A percentile compares a stretch with the other conserved stretches of the same genome.
phyloP scores from a whole-genome alignment of 2,797 vertebrate genomes.

The Mus caroli region DNA sequence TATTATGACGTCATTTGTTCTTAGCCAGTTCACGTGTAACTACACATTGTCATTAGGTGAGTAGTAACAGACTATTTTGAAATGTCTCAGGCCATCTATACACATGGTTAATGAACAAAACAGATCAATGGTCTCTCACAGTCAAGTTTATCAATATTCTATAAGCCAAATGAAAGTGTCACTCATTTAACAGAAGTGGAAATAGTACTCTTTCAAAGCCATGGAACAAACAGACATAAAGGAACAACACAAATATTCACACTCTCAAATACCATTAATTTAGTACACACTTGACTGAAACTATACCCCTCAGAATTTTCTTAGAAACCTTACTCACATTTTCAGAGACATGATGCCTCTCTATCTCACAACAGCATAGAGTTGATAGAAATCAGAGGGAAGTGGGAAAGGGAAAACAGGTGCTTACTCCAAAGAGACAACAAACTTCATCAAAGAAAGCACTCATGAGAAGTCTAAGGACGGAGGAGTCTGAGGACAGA shows the following conservation, averaged over 20 bases:
- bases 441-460: neutral
- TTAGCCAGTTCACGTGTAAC: neutral
- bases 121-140: neutral
- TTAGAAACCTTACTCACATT: neutral
- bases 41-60: neutral
- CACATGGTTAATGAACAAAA: neutral
- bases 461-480: neutral
- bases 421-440: neutral
- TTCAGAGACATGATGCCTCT: neutral
- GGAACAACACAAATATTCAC: neutral
- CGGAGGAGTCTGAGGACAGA: too few relatives aligned
- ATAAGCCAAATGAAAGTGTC: neutral
- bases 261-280: neutral
- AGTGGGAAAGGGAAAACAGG: neutral
- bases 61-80: neutral
- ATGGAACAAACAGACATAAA: conserved; percentile 16
- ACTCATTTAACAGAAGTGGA: neutral
- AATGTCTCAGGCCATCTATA: neutral
- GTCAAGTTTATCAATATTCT: conserved; percentile 39
- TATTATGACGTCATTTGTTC: neutral
- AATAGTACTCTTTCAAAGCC: neutral
- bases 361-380: neutral
- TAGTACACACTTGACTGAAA: neutral
- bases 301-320: neutral
- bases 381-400: neutral